A percentile compares a stretch with the other conserved stretches of the same genome.
Conservation (phyloP, 1,140 invertebrate genomes). For the Choristoneura fumiferana region DNA sequence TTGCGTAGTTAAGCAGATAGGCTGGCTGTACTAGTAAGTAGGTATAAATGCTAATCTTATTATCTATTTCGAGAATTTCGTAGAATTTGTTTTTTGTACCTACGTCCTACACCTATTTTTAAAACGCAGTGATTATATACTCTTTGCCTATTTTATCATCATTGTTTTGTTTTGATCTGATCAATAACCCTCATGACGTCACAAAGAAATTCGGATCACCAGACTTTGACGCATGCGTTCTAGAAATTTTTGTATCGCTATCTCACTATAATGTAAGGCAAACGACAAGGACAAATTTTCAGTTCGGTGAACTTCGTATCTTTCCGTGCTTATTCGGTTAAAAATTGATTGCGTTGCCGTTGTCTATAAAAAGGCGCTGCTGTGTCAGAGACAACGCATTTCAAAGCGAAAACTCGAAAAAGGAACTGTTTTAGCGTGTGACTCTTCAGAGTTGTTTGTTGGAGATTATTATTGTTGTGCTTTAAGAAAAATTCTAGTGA, state of each 20-base stretch:
- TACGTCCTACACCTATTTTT: background rate
- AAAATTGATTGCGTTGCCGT: conserved; percentile 3
- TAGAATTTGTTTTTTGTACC: background rate
- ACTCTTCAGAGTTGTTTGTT: conserved; percentile 18
- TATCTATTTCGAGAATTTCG: background rate
- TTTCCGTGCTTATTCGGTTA: background rate
- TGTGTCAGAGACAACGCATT: conserved; percentile 3
- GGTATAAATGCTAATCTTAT: no score
- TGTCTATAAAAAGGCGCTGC: conserved; percentile 16
- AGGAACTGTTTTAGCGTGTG: conserved; percentile 9
- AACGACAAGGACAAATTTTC: conserved; percentile 25
- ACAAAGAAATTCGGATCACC: conserved; percentile 30
- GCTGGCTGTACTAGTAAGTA: no score
- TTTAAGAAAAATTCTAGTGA: conserved; percentile 20
- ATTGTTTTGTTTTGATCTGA: conserved; percentile 16
- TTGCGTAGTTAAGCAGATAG: no score
- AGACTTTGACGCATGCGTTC: conserved; percentile 28
- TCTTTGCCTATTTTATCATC: no score
- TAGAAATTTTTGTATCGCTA: conserved; percentile 26
- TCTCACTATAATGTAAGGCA: conserved; percentile 19
- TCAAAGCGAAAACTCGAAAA: conserved; percentile 15
- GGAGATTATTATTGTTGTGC: conserved; percentile 4
- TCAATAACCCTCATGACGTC: conserved; percentile 27
- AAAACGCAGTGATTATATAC: no score
- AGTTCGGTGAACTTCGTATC: conserved; percentile 24